A percentile compares a stretch with the other conserved stretches of the same genome.
phyloP scores from a whole-genome alignment of 2,888 invertebrate genomes.

The Crocallis elinguaria region DNA sequence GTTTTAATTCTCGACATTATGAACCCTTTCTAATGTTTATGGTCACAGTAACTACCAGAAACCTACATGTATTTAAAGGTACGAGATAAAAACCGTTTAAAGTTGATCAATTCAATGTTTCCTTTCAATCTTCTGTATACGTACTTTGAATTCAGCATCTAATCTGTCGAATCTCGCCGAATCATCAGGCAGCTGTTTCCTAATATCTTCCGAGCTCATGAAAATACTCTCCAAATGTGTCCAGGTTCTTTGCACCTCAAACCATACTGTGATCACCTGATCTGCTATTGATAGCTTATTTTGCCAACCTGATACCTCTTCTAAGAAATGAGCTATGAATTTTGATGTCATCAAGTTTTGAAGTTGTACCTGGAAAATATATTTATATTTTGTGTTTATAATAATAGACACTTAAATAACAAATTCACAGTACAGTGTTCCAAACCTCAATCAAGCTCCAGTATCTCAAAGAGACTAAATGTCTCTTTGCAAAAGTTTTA shows the following conservation, averaged over 20 bases:
- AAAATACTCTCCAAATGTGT: slow-evolving; percentile 98
- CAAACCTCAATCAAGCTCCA: too few relatives aligned
- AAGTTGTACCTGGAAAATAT: slow-evolving; percentile 89
- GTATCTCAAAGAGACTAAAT: too few relatives aligned
- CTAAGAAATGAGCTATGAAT: slow-evolving; percentile 97
- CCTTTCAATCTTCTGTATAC: slow-evolving; percentile 1
- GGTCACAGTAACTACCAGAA: too few relatives aligned
- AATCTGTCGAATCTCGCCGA: slow-evolving; percentile 96
- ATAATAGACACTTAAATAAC: too few relatives aligned
- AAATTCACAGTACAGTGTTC: background rate
- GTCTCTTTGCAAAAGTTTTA: too few relatives aligned
- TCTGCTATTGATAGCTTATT: slow-evolving; percentile 96
- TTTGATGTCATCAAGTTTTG: slow-evolving; percentile 99
- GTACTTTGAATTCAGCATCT: slow-evolving; percentile 94
- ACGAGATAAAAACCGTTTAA: too few relatives aligned
- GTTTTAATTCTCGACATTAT: too few relatives aligned
- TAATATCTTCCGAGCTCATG: slow-evolving; percentile 98
- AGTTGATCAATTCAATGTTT: too few relatives aligned
- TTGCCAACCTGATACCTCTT: slow-evolving; percentile 98
- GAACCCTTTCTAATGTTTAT: too few relatives aligned
- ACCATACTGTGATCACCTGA: slow-evolving; percentile 96
- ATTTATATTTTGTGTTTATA: too few relatives aligned
- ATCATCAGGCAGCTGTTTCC: slow-evolving; percentile 96
- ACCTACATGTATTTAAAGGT: too few relatives aligned
- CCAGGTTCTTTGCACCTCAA: slow-evolving; percentile 99